Evolutionary conservation across 2,113 vertebrate genomes (phyloP).

Genomic region (Hiodon alosoides): DNA sequence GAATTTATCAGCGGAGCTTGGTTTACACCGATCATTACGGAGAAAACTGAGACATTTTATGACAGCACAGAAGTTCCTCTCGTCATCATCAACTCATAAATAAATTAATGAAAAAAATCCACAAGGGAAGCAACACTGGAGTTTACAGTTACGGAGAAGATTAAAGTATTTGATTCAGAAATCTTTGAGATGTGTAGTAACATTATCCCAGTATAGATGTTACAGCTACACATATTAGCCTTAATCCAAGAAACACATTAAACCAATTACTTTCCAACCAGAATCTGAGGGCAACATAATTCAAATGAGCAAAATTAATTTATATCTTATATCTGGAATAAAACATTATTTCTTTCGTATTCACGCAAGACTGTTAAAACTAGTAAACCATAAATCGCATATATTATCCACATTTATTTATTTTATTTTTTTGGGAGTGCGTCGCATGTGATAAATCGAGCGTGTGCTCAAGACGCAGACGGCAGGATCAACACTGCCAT

Average conservation of each 20-base stretch:
- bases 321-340: too few relatives aligned
- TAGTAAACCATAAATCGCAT: too few relatives aligned
- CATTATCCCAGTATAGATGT: not conserved
- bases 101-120: conserved; percentile 5
- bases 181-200: not conserved
- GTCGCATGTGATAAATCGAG: not conserved
- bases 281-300: too few relatives aligned
- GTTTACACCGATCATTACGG: conserved; percentile 4
- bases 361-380: too few relatives aligned
- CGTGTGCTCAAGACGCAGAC: not conserved
- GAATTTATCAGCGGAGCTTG: conserved; percentile 5
- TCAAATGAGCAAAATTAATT: too few relatives aligned
- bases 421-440: not conserved
- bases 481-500: conserved; percentile 48
- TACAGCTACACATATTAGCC: not conserved
- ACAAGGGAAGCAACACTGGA: not conserved
- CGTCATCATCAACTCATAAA: conserved; percentile 10
- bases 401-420: not conserved
- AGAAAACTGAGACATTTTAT: conserved; percentile 13
- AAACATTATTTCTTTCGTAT: too few relatives aligned
- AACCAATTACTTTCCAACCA: not conserved
- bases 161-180: not conserved
- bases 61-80: not conserved
- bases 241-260: not conserved
- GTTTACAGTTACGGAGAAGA: not conserved